Evolutionary conservation across 1,140 invertebrate species (phyloP).

Genomic region (Littorina saxatilis): DNA sequence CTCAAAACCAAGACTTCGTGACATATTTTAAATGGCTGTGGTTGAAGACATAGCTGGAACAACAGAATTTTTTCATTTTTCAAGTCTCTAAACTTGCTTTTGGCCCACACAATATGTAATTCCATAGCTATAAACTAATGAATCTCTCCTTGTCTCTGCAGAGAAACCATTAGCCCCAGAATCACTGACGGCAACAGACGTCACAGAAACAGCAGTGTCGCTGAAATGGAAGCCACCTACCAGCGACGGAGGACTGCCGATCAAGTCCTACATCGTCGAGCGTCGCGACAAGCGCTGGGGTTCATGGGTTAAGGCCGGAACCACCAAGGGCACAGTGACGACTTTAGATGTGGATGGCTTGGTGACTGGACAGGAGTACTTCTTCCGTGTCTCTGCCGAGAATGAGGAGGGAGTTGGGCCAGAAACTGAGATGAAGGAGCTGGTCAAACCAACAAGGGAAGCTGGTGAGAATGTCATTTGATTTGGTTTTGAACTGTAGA

Average conservation of each 20-base stretch:
- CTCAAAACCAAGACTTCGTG: no score
- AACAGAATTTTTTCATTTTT: no score
- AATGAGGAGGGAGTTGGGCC: conserved; percentile 89
- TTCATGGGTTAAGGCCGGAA: conserved; percentile 77
- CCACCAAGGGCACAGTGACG: conserved; percentile 52
- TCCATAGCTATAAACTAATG: no score
- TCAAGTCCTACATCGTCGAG: conserved; percentile 93
- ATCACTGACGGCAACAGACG: conserved; percentile 58
- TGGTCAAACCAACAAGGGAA: conserved; percentile 65
- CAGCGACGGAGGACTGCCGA: conserved; percentile 97
- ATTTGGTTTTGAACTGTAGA: no score
- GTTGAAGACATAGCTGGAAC: no score
- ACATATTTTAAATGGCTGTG: no score
- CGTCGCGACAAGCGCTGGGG: conserved; percentile 84
- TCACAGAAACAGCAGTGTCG: conserved; percentile 60
- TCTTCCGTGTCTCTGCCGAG: conserved; percentile 94
- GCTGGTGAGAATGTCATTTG: conserved; percentile 64
- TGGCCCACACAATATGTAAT: no score
- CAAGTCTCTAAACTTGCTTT: no score
- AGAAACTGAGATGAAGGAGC: conserved; percentile 60
- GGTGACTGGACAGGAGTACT: conserved; percentile 95
- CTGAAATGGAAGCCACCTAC: conserved; percentile 93
- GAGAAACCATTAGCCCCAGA: conserved; percentile 64
- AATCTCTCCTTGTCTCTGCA: conserved; percentile 38
- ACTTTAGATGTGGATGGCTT: conserved; percentile 76